Evolutionary conservation across 2,113 vertebrate genomes (phyloP), one percentile per base, ranked within the genome.

Genomic region (Apaloderma vittatum): DNA sequence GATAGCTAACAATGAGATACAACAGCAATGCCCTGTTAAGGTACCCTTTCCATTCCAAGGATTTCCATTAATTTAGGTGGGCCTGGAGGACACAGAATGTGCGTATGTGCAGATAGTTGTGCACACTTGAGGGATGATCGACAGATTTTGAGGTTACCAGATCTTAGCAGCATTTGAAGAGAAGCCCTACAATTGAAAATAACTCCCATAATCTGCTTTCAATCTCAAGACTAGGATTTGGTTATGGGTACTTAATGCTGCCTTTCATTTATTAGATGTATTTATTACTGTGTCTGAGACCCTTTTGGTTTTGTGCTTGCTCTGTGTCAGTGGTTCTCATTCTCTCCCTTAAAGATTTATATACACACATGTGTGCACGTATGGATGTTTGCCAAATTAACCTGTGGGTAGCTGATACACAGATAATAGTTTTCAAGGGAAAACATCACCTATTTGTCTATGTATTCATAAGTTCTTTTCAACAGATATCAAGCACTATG

Each of bases 351-450:
- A 34, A 12, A 2, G 34, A 48, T 45, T 57, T 27, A 63, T 12
- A 34, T 14, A 20, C 27, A 4, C 4, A 3, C 4, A 3, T 10
- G 6, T 18, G 45, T 30, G 24, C 22, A 15, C 1, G 2, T 27
- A 11, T 22, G 10, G 4, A 27, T 70, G 17, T 43, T 54, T 55
- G 18, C 22, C 10, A 4, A 86, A 73, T 68, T 77, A 45, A 61
- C 8, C 16, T 40, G 8, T 9, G 15, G n/a, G 7, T 30, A 52
- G 27, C 45, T 20, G 43, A 7, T 15, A 29, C 6, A 48, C 0
- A 0, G 37, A 7, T 61, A 70, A 90, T 4, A 46, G 9, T 27
- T 72, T 91, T 34, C 19, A 75, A 73, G 11, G 10, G 30, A 67
- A 89, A 75, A 37, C 15, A 1, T 45, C 23, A 63, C 4, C 23